phyloP scores from a whole-genome alignment of 2,888 invertebrate genomes.

The Drosophila hamatofila region DNA sequence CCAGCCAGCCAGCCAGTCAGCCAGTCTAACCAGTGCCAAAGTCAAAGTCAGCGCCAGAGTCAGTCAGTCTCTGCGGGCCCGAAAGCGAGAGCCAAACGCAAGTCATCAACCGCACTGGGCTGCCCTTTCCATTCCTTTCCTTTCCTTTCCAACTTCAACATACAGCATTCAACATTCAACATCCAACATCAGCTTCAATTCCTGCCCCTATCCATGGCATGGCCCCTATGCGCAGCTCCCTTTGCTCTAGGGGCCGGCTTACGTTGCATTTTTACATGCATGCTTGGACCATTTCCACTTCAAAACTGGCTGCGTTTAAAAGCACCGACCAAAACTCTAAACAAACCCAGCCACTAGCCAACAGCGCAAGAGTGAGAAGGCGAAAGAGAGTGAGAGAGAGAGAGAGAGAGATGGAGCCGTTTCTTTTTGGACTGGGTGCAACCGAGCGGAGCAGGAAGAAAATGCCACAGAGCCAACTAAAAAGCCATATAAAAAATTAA shows the following conservation, averaged over 20 bases:
- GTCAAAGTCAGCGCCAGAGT: slow-evolving; percentile 71
- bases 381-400: background rate
- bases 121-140: slow-evolving; percentile 14
- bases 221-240: slow-evolving; percentile 1
- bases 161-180: background rate
- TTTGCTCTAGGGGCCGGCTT: slow-evolving; percentile 42
- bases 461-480: slow-evolving; percentile 73
- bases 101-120: slow-evolving; percentile 74
- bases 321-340: slow-evolving; percentile 75
- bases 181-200: background rate
- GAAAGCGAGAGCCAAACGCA: slow-evolving; percentile 69
- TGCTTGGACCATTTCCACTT: slow-evolving; percentile 64
- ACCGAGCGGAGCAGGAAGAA: slow-evolving; percentile 69
- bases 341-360: slow-evolving; percentile 67
- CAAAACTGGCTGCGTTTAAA: slow-evolving; percentile 63
- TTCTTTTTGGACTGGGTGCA: slow-evolving; percentile 56
- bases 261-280: slow-evolving; percentile 79
- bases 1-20: slow-evolving; percentile 49
- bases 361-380: slow-evolving; percentile 11
- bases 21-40: slow-evolving; percentile 81
- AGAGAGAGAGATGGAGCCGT: slow-evolving; percentile 11
- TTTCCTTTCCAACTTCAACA: background rate
- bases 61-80: slow-evolving; percentile 69
- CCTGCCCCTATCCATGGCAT: background rate
- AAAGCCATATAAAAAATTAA: slow-evolving; percentile 72